These are phyloP conservation scores for Pampusana beccarii DNA, from an alignment of 2,113 vertebrate genomes.

Conservation along the genomic window DNA sequence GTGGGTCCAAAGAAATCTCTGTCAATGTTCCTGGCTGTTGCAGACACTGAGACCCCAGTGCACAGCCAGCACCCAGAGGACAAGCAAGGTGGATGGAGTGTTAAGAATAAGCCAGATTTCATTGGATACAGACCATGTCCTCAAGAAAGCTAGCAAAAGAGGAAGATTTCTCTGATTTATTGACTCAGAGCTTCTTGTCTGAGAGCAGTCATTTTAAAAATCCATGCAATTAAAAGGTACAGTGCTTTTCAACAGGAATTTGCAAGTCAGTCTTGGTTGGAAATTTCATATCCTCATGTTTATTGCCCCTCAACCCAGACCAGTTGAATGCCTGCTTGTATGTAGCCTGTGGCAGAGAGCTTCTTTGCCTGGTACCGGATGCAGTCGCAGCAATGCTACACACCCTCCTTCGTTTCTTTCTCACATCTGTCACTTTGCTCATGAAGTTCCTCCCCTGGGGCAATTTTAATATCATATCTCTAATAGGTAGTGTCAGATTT, in stretches of 20 bases:
- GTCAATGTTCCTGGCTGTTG: not conserved
- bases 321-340: not conserved
- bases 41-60: not conserved
- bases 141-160: not conserved
- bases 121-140: not conserved
- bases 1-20: not conserved
- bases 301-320: not conserved
- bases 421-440: not conserved
- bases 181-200: not conserved
- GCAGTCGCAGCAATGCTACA: not conserved
- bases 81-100: not conserved
- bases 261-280: not conserved
- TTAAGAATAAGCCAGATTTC: not conserved
- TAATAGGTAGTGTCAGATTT: conserved; percentile 14
- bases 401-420: not conserved
- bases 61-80: not conserved
- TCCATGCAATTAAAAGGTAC: not conserved
- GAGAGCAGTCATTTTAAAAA: not conserved
- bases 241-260: not conserved
- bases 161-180: not conserved
- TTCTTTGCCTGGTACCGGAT: not conserved
- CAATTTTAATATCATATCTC: conserved; percentile 21
- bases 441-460: not conserved
- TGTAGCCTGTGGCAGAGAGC: not conserved
- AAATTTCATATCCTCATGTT: not conserved